Conservation (phyloP, 2,113 vertebrate genomes). For the Myiozetetes cayanensis region DNA sequence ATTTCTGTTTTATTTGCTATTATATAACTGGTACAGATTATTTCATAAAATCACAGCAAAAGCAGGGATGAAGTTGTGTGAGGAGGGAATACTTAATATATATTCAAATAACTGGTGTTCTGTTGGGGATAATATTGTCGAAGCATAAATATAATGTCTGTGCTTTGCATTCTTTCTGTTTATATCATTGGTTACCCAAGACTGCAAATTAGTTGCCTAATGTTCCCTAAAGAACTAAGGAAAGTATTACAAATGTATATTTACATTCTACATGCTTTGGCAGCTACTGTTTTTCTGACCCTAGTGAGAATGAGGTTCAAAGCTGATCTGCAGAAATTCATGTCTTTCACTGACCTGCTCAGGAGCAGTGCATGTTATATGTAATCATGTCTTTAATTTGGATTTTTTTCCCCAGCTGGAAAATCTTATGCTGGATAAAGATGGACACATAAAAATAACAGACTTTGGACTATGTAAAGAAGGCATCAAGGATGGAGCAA, state of each 20-base stretch:
- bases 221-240: neutral
- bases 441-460: conserved; percentile 97
- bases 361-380: neutral
- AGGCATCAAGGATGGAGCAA: conserved; percentile 95
- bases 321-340: neutral
- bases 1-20: neutral
- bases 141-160: neutral
- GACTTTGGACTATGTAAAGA: conserved; percentile 98
- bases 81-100: neutral
- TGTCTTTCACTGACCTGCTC: neutral
- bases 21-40: neutral
- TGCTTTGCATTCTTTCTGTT: neutral
- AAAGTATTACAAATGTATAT: neutral
- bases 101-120: neutral
- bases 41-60: neutral
- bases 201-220: neutral
- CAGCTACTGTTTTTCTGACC: neutral
- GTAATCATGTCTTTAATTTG: neutral
- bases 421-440: conserved; percentile 98
- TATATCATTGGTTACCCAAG: neutral
- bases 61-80: neutral
- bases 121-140: neutral
- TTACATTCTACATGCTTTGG: neutral
- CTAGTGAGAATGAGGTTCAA: neutral
- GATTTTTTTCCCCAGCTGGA: conserved; percentile 81